These are phyloP conservation scores for Mobula hypostoma DNA, from an alignment of 2,113 vertebrate genomes.

Conservation along the genomic window DNA sequence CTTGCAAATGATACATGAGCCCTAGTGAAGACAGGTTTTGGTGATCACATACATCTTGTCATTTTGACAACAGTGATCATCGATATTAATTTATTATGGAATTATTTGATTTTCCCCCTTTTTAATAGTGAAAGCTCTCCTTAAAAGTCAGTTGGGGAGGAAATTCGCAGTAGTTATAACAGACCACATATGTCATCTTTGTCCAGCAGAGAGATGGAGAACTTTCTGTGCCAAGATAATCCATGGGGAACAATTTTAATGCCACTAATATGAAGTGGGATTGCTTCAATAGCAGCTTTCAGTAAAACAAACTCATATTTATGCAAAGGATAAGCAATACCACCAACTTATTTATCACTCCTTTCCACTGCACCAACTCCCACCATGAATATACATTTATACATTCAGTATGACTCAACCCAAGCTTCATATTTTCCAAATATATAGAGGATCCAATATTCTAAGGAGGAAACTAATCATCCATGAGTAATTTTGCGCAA, in stretches of 20 bases:
- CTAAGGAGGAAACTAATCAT: not conserved
- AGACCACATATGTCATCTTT: not conserved
- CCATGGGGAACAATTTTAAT: not conserved
- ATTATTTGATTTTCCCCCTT: not conserved
- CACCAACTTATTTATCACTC: not conserved
- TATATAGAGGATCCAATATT: not conserved
- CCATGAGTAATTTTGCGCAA: not conserved
- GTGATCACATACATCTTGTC: not conserved
- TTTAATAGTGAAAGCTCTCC: not conserved
- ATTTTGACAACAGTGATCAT: not conserved
- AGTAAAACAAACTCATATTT: not conserved
- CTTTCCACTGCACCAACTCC: not conserved
- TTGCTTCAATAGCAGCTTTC: not conserved
- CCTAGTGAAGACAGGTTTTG: not conserved
- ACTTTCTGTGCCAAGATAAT: not conserved
- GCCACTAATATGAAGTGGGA: not conserved
- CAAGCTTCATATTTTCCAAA: not conserved
- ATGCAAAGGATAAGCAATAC: not conserved
- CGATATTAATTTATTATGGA: not conserved
- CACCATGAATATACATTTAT: not conserved
- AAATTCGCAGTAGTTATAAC: not conserved
- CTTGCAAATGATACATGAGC: not conserved
- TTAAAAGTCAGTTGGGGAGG: not conserved
- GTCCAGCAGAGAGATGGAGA: not conserved
- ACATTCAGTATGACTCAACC: too few species aligned